Evolutionary conservation across 2,113 vertebrate genomes (phyloP), one percentile per base, ranked within the genome.

Genomic region (Atrichornis clamosus): DNA sequence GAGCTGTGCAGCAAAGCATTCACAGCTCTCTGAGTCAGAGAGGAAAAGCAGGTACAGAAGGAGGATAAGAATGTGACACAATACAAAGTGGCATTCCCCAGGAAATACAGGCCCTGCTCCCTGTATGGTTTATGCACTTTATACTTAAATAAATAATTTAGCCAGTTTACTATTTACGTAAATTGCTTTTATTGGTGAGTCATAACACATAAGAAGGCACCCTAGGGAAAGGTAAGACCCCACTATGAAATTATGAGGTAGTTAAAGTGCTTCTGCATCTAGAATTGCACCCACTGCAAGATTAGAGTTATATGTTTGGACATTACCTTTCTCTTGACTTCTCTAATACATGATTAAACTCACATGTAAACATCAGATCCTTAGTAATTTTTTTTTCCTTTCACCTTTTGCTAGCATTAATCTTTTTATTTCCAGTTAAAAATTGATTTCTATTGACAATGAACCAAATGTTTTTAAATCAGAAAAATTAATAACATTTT

Each of bases 31-130:
- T 11, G 9, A 59, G 67, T 28, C 49, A 60, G 11, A 73, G 33
- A 59, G 14, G 12, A 63, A 89, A 67, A 91, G 35, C 1, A 32
- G 8, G 2, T 35, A 7, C 17, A 10, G 22, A 44, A 82, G 13
- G 30, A 68, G 83, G 67, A 70, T 28, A 53, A 68, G 23, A 59
- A 22, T 0, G 0, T 39, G 52, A 46, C 10, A 30, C 7, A 6
- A 21, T 30, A 21, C 9, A 33, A 16, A 37, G 42, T 1, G 2
- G 7, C 52, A 56, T 68, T 83, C 7, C 8, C 16, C 24, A 67
- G 44, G 21, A 33, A 52, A 60, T 58, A 10, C 18, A 75, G 30
- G 13, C 15, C 19, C 30, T 52, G 6, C 5, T 75, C 14, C 16
- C 13, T 65, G 1, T 11, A 30, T 20, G 11, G 5, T 15, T 81